phyloP scores from a whole-genome alignment of 2,797 vertebrate species.

The Sebastes dallii region DNA sequence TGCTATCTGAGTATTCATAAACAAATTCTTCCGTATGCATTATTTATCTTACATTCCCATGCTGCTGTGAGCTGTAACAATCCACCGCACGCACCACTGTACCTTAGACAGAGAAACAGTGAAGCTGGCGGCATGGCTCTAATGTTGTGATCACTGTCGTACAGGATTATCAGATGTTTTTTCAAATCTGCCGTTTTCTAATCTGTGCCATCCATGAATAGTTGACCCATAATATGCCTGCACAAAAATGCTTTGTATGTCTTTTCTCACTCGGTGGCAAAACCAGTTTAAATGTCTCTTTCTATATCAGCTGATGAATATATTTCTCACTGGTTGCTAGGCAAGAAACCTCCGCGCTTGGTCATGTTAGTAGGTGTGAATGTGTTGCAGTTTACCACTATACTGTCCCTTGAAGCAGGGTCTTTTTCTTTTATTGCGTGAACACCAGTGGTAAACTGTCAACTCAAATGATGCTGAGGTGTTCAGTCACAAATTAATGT shows the following conservation, averaged over 20 bases:
- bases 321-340: neutral
- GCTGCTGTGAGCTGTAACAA: neutral
- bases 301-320: conserved; percentile 2
- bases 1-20: neutral
- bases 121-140: neutral
- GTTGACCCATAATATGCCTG: neutral
- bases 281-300: conserved; percentile 4
- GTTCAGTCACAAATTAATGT: fast-evolving
- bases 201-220: neutral
- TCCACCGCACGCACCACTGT: neutral
- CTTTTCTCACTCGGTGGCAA: neutral
- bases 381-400: neutral
- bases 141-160: neutral
- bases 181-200: neutral
- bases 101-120: neutral
- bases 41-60: conserved; percentile 1
- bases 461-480: neutral
- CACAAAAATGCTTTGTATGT: neutral
- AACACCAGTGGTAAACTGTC: too few relatives aligned
- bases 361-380: neutral
- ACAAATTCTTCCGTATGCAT: neutral
- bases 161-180: neutral
- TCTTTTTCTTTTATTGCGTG: neutral
- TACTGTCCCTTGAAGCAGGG: neutral
- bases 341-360: fast-evolving